These are phyloP conservation scores for Bubo blakistoni DNA, from an alignment of 2,113 vertebrate genomes.

Conservation along the genomic window DNA sequence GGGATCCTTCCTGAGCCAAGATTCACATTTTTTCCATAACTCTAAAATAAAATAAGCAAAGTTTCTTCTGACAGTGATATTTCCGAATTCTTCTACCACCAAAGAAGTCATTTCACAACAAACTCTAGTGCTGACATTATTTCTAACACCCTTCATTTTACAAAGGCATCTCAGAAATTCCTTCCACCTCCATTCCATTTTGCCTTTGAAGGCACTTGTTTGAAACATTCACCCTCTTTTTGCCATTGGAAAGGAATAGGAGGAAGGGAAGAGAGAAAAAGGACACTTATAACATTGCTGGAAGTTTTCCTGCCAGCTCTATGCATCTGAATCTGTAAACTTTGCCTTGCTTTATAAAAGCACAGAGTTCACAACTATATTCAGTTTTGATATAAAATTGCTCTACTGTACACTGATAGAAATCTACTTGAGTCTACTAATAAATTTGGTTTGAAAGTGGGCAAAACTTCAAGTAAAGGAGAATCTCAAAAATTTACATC, in stretches of 20 bases:
- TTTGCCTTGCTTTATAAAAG: background rate
- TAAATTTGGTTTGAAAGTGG: background rate
- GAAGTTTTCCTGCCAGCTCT: background rate
- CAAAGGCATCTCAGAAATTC: background rate
- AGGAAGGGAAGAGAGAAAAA: background rate
- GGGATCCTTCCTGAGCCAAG: background rate
- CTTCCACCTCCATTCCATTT: background rate
- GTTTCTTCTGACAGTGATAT: background rate
- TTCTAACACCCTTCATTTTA: background rate
- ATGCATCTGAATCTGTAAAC: background rate
- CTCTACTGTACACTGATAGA: background rate
- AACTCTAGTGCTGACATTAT: background rate
- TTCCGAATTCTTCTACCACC: background rate
- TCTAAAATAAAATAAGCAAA: background rate
- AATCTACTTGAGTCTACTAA: background rate
- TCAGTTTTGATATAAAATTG: background rate
- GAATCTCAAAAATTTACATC: background rate
- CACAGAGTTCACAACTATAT: background rate
- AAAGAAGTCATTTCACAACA: background rate
- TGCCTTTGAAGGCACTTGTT: background rate
- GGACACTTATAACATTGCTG: background rate
- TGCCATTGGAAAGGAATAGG: background rate
- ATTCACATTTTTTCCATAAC: background rate
- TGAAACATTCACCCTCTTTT: background rate
- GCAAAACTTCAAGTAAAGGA: background rate